Base-by-base conservation (phyloP, 2,797 vertebrate species). In the Brachyalestes nurse region DNA sequence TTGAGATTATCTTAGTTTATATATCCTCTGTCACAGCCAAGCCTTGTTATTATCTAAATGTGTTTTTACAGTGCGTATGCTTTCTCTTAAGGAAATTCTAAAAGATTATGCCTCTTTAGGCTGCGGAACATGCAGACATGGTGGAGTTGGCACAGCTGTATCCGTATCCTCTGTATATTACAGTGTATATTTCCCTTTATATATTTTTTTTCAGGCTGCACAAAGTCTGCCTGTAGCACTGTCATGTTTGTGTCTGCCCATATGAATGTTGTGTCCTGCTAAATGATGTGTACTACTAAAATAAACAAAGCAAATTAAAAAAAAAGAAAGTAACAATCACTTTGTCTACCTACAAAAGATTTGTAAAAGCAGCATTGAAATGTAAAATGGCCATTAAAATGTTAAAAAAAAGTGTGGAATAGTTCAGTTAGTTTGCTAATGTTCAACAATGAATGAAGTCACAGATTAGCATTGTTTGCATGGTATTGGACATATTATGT, bases 1-100 rank as follows among this genome's bases (percentile, higher is more conserved):
- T 81, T 70, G n/a, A 71, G 53, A 71, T 81, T 64, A 71, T 76
- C 34, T 23, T 14, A 76, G 74, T 81, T 81, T 72, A 65, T 71
- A 57, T 61, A 60, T 75, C n/a, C 51, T 8, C 28, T 47, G 57
- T 72, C 34, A 72, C 47, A 72, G 67, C 74, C 58, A 81, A 81
- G 42, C 28, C 60, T 72, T 64, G 58, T 64, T 72, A 64, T 81
- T 81, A 64, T 65, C 23, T 34, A 17, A 69, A 60, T 45, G 19
- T 38, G 49, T 38, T 62, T 73, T 14, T 60, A 40, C 55, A 42
- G 34, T 40, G 25, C 61, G 47, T 9, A 19, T 58, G 55, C 7
- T 12, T 47, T 12, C 5, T 47, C 12, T 1, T 12, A 47, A 47
- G 45, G 45, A 49, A 57, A 23, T 66, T 72, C 16, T 19, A 12